phyloP scores from a whole-genome alignment of 1,140 invertebrate species.

The Trialeurodes vaporariorum region DNA sequence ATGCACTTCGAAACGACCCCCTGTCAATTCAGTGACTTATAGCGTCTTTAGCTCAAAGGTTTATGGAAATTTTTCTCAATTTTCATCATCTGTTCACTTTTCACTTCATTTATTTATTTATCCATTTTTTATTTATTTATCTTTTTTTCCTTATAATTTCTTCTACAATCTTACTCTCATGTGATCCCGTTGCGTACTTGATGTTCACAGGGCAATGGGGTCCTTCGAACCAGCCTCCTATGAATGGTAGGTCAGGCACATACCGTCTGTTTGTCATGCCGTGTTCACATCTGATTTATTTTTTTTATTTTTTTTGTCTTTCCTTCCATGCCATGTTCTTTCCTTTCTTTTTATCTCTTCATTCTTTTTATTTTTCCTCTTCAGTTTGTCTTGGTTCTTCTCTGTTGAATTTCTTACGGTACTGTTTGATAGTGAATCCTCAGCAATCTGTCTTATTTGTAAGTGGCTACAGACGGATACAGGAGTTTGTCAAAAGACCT shows the following conservation, averaged over 20 bases:
- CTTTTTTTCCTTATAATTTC: not conserved
- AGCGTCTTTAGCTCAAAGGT: no score
- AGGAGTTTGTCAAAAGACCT: no score
- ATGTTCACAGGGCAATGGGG: slow-evolving; percentile 25
- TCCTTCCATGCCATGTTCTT: not conserved
- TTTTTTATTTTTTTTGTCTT: not conserved
- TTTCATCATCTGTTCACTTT: no score
- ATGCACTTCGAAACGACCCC: no score
- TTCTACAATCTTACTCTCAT: not conserved
- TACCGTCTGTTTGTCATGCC: slow-evolving; percentile 7
- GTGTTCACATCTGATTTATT: not conserved
- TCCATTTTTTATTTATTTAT: no score
- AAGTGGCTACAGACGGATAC: no score
- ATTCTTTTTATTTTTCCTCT: not conserved
- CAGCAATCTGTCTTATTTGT: no score
- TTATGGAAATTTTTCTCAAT: no score
- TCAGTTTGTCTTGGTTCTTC: not conserved
- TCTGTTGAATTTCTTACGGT: no score
- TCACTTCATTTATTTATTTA: no score
- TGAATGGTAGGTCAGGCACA: slow-evolving; percentile 20
- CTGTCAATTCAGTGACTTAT: no score
- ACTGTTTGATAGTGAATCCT: no score
- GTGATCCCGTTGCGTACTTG: not conserved
- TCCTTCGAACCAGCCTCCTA: slow-evolving; percentile 29
- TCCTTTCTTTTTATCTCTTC: not conserved